Percentiles rank a stretch among this genome's conserved stretches.
phyloP scores from a whole-genome alignment of 2,888 invertebrate species.

The Noctua pronuba region DNA sequence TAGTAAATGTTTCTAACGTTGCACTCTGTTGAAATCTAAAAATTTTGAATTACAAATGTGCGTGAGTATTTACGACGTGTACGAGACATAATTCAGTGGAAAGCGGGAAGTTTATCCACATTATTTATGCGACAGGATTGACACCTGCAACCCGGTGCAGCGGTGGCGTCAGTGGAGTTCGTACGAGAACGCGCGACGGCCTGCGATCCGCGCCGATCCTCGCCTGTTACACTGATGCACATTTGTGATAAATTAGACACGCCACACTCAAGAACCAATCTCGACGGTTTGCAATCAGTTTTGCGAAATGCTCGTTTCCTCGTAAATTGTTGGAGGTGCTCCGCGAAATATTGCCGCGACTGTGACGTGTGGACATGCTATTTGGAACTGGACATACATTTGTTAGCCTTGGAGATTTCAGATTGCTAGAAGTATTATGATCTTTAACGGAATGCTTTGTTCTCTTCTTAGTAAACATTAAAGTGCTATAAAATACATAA shows the following conservation, averaged over 20 bases:
- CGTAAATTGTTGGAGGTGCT: conserved; percentile 81
- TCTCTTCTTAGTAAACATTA: background rate
- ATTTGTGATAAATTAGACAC: conserved; percentile 87
- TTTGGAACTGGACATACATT: conserved; percentile 44
- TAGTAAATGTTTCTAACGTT: conserved; percentile 24
- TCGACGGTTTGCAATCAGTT: conserved; percentile 82
- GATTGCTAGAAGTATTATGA: background rate
- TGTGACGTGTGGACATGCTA: conserved; percentile 51
- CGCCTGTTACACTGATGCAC: conserved; percentile 76
- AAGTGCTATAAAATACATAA: background rate
- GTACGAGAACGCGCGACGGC: conserved; percentile 31
- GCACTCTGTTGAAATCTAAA: conserved; percentile 53
- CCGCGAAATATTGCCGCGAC: conserved; percentile 62
- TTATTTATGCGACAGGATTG: conserved; percentile 77
- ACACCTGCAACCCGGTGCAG: conserved; percentile 75
- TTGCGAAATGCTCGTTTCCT: conserved; percentile 85
- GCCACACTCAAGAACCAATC: conserved; percentile 83
- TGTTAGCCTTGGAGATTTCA: conserved; percentile 22
- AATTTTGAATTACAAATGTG: conserved; percentile 66
- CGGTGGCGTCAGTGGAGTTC: conserved; percentile 36
- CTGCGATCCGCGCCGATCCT: conserved; percentile 54
- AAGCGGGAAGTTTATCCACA: conserved; percentile 71
- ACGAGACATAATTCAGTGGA: conserved; percentile 68
- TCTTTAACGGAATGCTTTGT: background rate
- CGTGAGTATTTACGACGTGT: conserved; percentile 56